Base-by-base conservation (phyloP, 1,140 invertebrate genomes). In the Leptonema lineaticorne region DNA sequence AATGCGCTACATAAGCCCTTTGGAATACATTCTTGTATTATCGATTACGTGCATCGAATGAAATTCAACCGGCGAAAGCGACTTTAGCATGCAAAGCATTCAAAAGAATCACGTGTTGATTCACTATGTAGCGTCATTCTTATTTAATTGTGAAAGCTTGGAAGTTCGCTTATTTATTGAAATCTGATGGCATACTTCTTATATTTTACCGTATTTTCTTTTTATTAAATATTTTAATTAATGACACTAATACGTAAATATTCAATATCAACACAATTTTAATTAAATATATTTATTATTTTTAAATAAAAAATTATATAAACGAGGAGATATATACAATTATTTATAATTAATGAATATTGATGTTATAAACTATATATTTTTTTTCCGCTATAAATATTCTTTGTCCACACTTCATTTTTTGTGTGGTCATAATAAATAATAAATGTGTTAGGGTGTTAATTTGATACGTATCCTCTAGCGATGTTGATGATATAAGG, bases 381-480 rank as follows among this genome's bases (percentile, higher is more conserved):
- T 16, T 16, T 41, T 16, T 53, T 22, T 26, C 22, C 50, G 22
- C 37, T 14, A 45, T 45, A n/a, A 16, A n/a, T 45, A 16, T 4
- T 2, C 50, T 11, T 24, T 50, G 5, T 33, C 30, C 16, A 24
- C 50, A 53, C 50, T 53, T 53, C 50, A 26, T 53, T 53, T 48
- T 53, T 24, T 53, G 22, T 11, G 20, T 41, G 37, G 11, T 53
- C 20, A n/a, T 29, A 60, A 70, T 70, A 70, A 70, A 70, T 70
- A 69, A 69, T 65, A 69, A 67, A 67, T 64, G 63, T 33, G 63
- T 60, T 30, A 62, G 59, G 69, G 69, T 64, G 69, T 70, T 70
- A 70, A 70, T 70, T 70, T 70, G 69, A 70, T 70, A 67, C 64
- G 57, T 67, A 70, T 70, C 64, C 60, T 66, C 24, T 7, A 26